These are phyloP conservation scores for Alces alces DNA, from an alignment of 2,113 vertebrate species.

Conservation along the genomic window DNA sequence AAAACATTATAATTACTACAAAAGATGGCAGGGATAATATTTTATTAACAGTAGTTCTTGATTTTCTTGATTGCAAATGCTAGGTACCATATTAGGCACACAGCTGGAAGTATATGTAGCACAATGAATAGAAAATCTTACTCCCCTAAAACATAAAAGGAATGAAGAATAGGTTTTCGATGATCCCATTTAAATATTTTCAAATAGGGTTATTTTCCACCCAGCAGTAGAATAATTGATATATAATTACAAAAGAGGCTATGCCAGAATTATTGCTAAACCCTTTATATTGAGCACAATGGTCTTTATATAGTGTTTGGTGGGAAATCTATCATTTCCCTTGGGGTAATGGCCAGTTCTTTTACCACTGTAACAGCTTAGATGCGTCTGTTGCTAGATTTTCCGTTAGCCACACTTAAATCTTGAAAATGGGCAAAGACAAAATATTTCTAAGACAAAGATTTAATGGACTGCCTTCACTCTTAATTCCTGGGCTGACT, in stretches of 20 bases:
- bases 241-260: constrained; percentile 73
- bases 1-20: constrained; percentile 37
- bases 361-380: constrained; percentile 41
- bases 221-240: constrained; percentile 74
- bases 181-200: constrained; percentile 74
- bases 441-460: neutral
- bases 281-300: constrained; percentile 70
- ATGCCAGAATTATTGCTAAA: constrained; percentile 74
- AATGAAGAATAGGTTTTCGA: constrained; percentile 64
- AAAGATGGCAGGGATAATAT: constrained; percentile 17
- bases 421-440: constrained; percentile 23
- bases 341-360: constrained; percentile 66
- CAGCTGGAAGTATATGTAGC: constrained; percentile 42
- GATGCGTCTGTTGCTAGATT: constrained; percentile 19
- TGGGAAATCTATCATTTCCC: constrained; percentile 73
- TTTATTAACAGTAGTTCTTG: constrained; percentile 32
- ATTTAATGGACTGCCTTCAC: neutral
- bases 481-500: neutral
- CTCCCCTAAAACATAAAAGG: constrained; percentile 60
- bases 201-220: constrained; percentile 67
- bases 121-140: constrained; percentile 47
- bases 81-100: constrained; percentile 35
- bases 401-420: constrained; percentile 2
- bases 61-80: constrained; percentile 48
- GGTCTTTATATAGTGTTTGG: constrained; percentile 69